Base-by-base conservation (phyloP, 2,888 invertebrate genomes). In the Conchocele bisecta region DNA sequence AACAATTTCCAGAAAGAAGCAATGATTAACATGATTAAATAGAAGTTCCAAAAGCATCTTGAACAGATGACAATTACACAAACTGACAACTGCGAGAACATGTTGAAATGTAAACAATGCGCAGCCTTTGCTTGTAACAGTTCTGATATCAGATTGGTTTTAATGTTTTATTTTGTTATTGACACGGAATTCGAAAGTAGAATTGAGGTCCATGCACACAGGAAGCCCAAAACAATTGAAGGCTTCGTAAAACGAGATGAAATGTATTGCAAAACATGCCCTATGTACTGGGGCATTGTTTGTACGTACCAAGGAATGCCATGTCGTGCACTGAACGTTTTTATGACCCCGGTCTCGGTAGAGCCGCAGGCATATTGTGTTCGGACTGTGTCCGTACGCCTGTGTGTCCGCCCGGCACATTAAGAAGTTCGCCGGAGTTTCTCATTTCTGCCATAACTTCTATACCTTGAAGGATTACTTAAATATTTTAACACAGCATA, bases 241-340 rank as follows among this genome's bases (percentile, higher is more conserved):
- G 73, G 77, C 3, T 44, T 73, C 4, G 35, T 60, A 24, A 73
- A 67, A 28, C 64, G 66, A 44, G 46, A 29, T 37, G 73, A 64
- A 28, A 73, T 76, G 67, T 67, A 28, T 51, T 76, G 76, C 22
- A 73, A 66, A 41, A 63, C 60, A 20, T 73, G 77, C 50, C 67
- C 67, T 0, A 9, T 66, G 6, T 70, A 77, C 22, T 73, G 73
- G 77, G 77, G 77, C 7, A 60, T 70, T 29, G 63, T 70, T 20
- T 51, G 61, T 3, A 53, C 42, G 17, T 44, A 56, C 13, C 35
- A 70, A 31, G 70, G 70, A 3, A 9, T 73, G 5, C 39, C 44
- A 6, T 60, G 63, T 33, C 39, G 39, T 5, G 60, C 65, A 26
- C 33, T 77, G 13, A 73, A 70, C n/a, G n/a, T n/a, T n/a, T n/a